A percentile compares a stretch with the other conserved stretches of the same genome.
These are phyloP conservation scores for Theocolax elegans DNA, from an alignment of 1,140 invertebrate genomes.

Conservation along the genomic window DNA sequence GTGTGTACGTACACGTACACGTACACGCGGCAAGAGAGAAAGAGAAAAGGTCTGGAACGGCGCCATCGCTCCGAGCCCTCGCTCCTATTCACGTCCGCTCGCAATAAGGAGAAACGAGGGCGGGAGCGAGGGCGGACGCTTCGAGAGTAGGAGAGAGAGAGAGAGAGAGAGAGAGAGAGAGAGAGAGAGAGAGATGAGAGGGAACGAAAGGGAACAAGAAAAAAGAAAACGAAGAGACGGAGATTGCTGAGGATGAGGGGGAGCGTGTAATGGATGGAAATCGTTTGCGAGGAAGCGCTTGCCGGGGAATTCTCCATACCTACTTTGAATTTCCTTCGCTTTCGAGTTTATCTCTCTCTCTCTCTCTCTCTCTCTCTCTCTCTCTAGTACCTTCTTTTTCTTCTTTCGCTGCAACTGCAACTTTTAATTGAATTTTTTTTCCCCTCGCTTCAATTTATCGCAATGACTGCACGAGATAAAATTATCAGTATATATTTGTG, in stretches of 20 bases:
- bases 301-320: no score
- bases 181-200: not conserved
- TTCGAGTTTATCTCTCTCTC: no score
- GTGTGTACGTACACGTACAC: not conserved
- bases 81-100: not conserved
- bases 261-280: slow-evolving; percentile 10
- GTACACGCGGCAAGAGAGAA: not conserved
- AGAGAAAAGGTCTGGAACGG: not conserved
- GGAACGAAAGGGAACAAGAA: not conserved
- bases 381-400: no score
- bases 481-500: no score
- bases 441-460: no score
- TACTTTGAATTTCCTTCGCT: no score
- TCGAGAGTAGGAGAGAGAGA: not conserved
- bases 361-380: no score
- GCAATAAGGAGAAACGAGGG: not conserved
- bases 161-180: not conserved
- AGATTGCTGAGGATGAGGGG: not conserved
- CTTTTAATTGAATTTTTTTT: no score
- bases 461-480: no score
- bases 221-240: not conserved
- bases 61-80: slow-evolving; percentile 2
- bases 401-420: no score
- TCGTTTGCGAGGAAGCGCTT: not conserved
- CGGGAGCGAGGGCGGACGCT: not conserved